Evolutionary conservation across 2,888 invertebrate species (phyloP), one percentile per base, ranked within the genome.

Genomic region (Fragum sueziense): DNA sequence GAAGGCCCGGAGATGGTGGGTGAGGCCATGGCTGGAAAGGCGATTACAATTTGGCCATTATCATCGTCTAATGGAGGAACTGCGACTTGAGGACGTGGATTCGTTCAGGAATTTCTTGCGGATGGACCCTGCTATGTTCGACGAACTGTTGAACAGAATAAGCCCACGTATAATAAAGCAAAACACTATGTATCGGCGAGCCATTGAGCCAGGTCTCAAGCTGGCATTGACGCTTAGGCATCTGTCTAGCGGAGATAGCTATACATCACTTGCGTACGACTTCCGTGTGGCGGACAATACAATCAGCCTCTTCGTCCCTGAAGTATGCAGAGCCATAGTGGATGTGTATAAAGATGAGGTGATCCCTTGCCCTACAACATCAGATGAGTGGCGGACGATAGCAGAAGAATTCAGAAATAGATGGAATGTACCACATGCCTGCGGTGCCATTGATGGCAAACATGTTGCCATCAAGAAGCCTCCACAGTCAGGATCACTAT

Each of bases 401-500:
- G 80, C 86, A 20, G 74, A 79, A 17, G 59, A 74, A 29, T 84
- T 82, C 52, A 22, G 59, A 20, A 47, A 27, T 1, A 75, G 69
- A 62, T 86, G 82, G 86, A 82, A 86, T 70, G 68, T 85, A 34
- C 79, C 79, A 29, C 78, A 84, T 79, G 78, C 74, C 22, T 76
- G 77, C 70, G 85, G 85, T 27, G 86, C 86, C 25, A 34, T 87
- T 27, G 84, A 87, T 80, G 85, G 87, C 57, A 86, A 87, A 61
- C 86, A 87, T 61, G 57, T 86, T 25, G 78, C 83, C 73, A 73
- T 79, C 20, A 74, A 75, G 72, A 34, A 41, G 22, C 84, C 80
- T 0, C 22, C 31, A 2, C 69, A 79, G 20, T 34, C 62, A 31
- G 83, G 84, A 4, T 61, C 72, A 47, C 22, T 54, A n/a, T 87